Evolutionary conservation across 2,797 vertebrate genomes (phyloP).

Genomic region (Nannoperca obscura): DNA sequence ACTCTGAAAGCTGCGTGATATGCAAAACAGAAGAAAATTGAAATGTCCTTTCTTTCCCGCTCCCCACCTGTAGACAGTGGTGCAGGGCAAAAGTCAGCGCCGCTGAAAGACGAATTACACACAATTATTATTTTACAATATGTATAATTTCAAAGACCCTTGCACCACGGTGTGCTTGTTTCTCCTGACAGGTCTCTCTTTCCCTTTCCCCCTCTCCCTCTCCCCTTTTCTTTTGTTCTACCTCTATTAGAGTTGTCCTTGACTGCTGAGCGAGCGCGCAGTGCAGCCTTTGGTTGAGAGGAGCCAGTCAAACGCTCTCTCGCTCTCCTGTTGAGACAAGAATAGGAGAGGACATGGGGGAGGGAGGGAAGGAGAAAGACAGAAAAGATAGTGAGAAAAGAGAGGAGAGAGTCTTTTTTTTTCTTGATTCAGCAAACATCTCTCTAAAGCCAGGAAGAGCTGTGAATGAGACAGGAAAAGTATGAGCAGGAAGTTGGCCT

Average conservation of each 20-base stretch:
- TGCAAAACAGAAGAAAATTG: constrained; percentile 33
- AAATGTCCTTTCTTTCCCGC: constrained; percentile 30
- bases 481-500: constrained; percentile 64
- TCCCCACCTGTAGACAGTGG: constrained; percentile 61
- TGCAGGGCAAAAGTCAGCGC: constrained; percentile 55
- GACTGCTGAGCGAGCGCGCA: constrained; percentile 62
- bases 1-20: constrained; percentile 32
- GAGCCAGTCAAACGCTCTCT: constrained; percentile 69
- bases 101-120: constrained; percentile 64
- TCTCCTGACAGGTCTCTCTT: constrained; percentile 38
- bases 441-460: constrained; percentile 45
- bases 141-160: constrained; percentile 70
- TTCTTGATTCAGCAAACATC: constrained; percentile 60
- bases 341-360: constrained; percentile 61
- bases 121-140: constrained; percentile 66
- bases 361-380: constrained; percentile 15
- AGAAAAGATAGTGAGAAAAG: constrained; percentile 27
- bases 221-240: constrained; percentile 78
- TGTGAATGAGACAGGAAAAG: constrained; percentile 62
- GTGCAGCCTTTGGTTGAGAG: constrained; percentile 72
- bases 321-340: constrained; percentile 67
- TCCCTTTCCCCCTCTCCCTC: constrained; percentile 42
- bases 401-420: constrained; percentile 25
- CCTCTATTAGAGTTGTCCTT: constrained; percentile 80
- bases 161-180: constrained; percentile 58